These are phyloP conservation scores for Drosophila nr. perissopoda DNA, from an alignment of 2,888 invertebrate genomes.

Conservation along the genomic window DNA sequence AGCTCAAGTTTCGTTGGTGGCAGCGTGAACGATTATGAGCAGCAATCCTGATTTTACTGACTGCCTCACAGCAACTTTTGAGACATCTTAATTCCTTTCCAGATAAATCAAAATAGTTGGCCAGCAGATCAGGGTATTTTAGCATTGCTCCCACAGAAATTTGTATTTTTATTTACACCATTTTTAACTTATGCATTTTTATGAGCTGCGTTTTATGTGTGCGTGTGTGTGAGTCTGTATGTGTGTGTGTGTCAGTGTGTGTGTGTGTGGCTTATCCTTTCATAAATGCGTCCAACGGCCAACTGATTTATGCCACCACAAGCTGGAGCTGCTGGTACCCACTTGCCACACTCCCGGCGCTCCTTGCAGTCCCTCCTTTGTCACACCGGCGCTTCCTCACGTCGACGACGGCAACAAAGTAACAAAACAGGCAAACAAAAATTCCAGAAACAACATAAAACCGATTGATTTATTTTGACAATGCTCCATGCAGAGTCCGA, in stretches of 20 bases:
- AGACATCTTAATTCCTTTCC: conserved; percentile 83
- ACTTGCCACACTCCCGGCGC: conserved; percentile 16
- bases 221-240: conserved; percentile 22
- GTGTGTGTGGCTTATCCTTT: conserved; percentile 74
- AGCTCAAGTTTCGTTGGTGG: conserved; percentile 48
- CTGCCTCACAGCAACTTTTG: conserved; percentile 73
- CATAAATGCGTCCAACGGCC: conserved; percentile 78
- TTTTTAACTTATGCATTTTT: conserved; percentile 74
- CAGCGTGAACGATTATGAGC: conserved; percentile 76
- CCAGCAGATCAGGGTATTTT: conserved; percentile 8
- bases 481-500: conserved; percentile 70
- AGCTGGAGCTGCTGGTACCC: conserved; percentile 69
- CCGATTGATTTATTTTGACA: conserved; percentile 85
- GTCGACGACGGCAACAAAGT: conserved; percentile 60
- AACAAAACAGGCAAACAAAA: conserved; percentile 79
- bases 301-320: conserved; percentile 80
- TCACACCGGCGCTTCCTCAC: conserved; percentile 43
- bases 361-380: conserved; percentile 5
- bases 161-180: conserved; percentile 73
- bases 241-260: conserved; percentile 17
- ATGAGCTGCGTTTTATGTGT: conserved; percentile 53
- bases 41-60: conserved; percentile 30
- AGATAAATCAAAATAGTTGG: conserved; percentile 76
- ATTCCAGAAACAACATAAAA: conserved; percentile 83
- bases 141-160: conserved; percentile 33